phyloP scores from a whole-genome alignment of 2,113 vertebrate genomes.

The Marmota flaviventris region DNA sequence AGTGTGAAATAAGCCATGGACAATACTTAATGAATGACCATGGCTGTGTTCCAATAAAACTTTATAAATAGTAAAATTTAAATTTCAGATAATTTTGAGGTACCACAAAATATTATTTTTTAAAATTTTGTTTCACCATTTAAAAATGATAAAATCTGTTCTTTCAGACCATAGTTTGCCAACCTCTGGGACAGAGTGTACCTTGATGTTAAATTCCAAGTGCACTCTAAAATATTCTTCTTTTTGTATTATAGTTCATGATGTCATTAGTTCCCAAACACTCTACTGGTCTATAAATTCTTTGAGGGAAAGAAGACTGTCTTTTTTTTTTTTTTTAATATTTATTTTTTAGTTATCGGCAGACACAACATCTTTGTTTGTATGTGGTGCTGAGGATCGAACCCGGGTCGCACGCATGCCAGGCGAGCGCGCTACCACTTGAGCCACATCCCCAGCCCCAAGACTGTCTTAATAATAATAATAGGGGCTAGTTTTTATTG shows the following conservation, averaged over 20 bases:
- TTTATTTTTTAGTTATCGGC: no score
- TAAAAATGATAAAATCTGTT: not conserved
- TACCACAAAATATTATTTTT: not conserved
- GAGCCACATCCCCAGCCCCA: no score
- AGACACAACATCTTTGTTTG: no score
- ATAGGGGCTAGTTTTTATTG: not conserved
- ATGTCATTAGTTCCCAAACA: not conserved
- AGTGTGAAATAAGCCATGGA: not conserved
- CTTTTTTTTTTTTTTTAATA: no score
- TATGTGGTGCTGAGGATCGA: no score
- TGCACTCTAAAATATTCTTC: not conserved
- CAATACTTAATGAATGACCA: not conserved
- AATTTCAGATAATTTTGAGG: slow-evolving; percentile 21
- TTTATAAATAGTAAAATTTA: not conserved
- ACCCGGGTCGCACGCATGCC: no score
- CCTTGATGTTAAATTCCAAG: not conserved
- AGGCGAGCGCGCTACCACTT: no score
- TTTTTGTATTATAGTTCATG: not conserved
- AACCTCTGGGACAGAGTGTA: not conserved
- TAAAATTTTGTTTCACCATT: not conserved
- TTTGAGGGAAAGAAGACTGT: not conserved
- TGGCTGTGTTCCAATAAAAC: not conserved
- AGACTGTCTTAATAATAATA: not conserved
- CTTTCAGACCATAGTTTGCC: not conserved
- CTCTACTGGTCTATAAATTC: not conserved